A percentile compares a stretch with the other conserved stretches of the same genome.
phyloP scores from a whole-genome alignment of 2,113 vertebrate genomes.

The Nothobranchius kuhntae region DNA sequence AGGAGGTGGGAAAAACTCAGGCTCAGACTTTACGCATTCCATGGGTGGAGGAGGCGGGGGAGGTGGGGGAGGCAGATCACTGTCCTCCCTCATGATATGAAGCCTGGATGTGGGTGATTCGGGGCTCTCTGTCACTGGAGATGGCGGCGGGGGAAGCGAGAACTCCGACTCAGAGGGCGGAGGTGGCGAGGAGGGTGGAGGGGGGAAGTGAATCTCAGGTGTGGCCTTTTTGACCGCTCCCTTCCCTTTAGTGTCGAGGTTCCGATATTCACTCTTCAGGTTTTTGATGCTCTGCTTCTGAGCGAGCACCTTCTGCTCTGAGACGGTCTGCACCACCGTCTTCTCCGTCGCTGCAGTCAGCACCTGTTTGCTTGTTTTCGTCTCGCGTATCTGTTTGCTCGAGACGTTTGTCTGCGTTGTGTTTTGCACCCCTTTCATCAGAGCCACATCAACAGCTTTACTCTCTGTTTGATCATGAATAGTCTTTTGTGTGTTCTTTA shows the following conservation, averaged over 20 bases:
- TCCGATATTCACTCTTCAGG: constrained; percentile 48
- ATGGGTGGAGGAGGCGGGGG: constrained; percentile 78
- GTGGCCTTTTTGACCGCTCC: constrained; percentile 67
- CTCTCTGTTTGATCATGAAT: constrained; percentile 59
- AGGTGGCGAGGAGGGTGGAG: constrained; percentile 83
- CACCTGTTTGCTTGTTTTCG: constrained; percentile 66
- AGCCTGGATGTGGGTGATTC: constrained; percentile 46
- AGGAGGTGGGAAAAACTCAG: constrained; percentile 70
- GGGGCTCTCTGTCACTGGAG: constrained; percentile 72
- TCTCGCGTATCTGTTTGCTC: constrained; percentile 59
- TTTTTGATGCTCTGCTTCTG: constrained; percentile 68
- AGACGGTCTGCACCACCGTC: constrained; percentile 35
- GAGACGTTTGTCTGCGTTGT: constrained; percentile 53
- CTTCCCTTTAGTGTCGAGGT: constrained; percentile 57
- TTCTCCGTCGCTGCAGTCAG: constrained; percentile 62
- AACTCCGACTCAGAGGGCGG: constrained; percentile 85
- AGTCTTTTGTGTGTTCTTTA: constrained; percentile 62
- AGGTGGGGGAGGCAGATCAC: constrained; percentile 77
- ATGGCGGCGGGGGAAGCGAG: constrained; percentile 86
- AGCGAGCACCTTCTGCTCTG: constrained; percentile 32
- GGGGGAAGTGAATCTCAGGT: constrained; percentile 80
- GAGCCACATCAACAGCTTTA: constrained; percentile 41
- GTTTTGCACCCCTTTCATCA: constrained; percentile 53
- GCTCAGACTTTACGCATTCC: constrained; percentile 72
- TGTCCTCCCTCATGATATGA: constrained; percentile 74